phyloP scores from a whole-genome alignment of 1,140 invertebrate species.

The Diuraphis noxia region DNA sequence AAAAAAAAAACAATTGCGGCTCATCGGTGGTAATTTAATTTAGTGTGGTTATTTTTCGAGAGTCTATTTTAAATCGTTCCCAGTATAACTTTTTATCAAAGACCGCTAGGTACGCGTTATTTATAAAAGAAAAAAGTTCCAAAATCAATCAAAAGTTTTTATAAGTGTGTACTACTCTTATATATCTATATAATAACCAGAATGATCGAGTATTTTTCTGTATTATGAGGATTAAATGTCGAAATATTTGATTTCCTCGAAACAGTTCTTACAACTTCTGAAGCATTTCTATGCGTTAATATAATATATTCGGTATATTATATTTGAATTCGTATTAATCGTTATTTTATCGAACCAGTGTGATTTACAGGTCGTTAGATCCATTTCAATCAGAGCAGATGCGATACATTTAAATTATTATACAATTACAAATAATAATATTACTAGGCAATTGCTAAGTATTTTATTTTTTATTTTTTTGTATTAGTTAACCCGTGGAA shows the following conservation, averaged over 20 bases:
- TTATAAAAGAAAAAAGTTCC: not conserved
- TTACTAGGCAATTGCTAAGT: too few relatives aligned
- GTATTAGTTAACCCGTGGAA: too few relatives aligned
- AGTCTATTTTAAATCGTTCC: not conserved
- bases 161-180: not conserved
- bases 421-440: not conserved
- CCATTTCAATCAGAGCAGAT: not conserved
- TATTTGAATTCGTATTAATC: not conserved
- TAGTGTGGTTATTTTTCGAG: not conserved
- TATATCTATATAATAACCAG: not conserved
- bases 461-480: too few relatives aligned
- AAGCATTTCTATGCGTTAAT: not conserved
- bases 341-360: not conserved
- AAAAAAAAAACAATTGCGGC: not conserved
- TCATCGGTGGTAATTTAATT: not conserved
- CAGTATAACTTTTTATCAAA: not conserved
- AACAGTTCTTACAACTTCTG: not conserved
- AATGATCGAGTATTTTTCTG: not conserved
- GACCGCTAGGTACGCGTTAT: not conserved
- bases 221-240: not conserved
- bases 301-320: not conserved
- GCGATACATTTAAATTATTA: not conserved
- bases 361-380: not conserved
- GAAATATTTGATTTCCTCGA: not conserved
- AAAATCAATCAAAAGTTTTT: slow-evolving; percentile 10